phyloP scores from a whole-genome alignment of 2,888 invertebrate genomes.

The Uropetala carovei region DNA sequence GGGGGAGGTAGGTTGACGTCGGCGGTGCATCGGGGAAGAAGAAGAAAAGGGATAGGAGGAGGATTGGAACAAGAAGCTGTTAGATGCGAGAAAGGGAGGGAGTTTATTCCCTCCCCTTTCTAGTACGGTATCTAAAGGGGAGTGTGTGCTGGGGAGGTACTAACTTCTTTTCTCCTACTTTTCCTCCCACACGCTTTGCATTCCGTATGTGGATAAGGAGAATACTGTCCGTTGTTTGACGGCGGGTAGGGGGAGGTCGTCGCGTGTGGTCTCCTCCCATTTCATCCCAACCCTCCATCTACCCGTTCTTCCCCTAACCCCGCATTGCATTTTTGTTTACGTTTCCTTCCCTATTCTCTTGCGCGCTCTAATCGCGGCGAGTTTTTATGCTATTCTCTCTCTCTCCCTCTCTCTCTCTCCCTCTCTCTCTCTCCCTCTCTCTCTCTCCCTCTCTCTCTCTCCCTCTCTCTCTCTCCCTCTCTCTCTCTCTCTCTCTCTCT shows the following conservation, averaged over 20 bases:
- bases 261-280: slow-evolving; percentile 29
- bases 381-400: background rate
- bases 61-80: background rate
- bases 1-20: background rate
- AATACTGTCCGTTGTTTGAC: background rate
- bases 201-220: background rate
- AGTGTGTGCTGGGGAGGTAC: no score
- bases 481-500: no score
- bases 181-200: background rate
- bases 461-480: no score
- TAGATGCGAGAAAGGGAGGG: no score
- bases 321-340: background rate
- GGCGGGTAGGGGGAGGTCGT: background rate
- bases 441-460: no score
- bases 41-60: background rate
- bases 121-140: no score
- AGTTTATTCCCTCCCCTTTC: no score
- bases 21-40: background rate
- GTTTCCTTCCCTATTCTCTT: background rate
- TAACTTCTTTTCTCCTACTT: background rate
- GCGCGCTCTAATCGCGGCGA: background rate
- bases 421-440: background rate
- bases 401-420: background rate
- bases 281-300: background rate
- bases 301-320: background rate